Conservation (phyloP, 1,140 invertebrate species). For the Trichogramma pretiosum region DNA sequence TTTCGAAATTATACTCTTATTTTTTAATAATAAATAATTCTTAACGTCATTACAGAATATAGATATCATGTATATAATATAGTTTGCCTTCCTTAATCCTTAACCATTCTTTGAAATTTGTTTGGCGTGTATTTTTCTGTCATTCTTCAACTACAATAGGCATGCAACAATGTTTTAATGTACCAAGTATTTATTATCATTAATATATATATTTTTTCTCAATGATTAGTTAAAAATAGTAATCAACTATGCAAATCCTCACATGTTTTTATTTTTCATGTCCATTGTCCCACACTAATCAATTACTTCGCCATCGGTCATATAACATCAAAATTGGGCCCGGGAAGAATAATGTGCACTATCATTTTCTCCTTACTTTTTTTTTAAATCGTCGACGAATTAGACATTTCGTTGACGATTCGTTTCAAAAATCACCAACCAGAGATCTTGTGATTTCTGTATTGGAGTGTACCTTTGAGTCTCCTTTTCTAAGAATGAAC, state of each 20-base stretch:
- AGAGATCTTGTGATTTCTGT: too few relatives aligned
- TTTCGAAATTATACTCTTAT: too few relatives aligned
- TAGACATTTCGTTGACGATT: too few relatives aligned
- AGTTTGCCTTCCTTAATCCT: slow-evolving; percentile 13
- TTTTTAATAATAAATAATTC: too few relatives aligned
- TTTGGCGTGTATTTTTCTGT: slow-evolving; percentile 18
- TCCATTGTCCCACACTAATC: slow-evolving; percentile 24
- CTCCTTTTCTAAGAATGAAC: too few relatives aligned
- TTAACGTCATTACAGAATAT: too few relatives aligned
- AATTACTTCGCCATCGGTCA: too few relatives aligned
- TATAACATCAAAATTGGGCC: slow-evolving; percentile 42
- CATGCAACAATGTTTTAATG: slow-evolving; percentile 42
- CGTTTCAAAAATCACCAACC: too few relatives aligned
- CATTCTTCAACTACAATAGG: slow-evolving; percentile 30
- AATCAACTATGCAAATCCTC: slow-evolving; percentile 26
- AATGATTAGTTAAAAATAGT: slow-evolving; percentile 42
- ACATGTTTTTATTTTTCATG: slow-evolving; percentile 13
- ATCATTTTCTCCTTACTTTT: slow-evolving; percentile 11
- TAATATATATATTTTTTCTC: too few relatives aligned
- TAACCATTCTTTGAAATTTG: slow-evolving; percentile 6
- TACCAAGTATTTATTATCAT: slow-evolving; percentile 29
- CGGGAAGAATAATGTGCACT: slow-evolving; percentile 40
- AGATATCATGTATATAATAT: too few relatives aligned
- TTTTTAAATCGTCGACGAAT: too few relatives aligned
- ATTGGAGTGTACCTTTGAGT: too few relatives aligned